Evolutionary conservation across 64 coral and sea anemone genomes (phyloP).

Genomic region (Acropora tenuis): DNA sequence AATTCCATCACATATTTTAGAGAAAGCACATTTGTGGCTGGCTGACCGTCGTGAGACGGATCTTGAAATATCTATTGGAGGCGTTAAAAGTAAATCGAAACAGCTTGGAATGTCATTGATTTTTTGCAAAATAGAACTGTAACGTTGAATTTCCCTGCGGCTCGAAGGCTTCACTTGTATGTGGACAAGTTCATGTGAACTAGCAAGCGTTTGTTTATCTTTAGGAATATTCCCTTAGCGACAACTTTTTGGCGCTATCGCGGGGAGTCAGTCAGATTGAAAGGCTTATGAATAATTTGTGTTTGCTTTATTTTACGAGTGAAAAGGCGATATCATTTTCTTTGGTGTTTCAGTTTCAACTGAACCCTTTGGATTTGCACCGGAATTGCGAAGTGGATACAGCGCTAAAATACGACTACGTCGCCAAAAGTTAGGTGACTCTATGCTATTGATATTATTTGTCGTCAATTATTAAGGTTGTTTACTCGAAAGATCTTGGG

Average conservation of each 20-base stretch:
- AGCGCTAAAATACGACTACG: neutral
- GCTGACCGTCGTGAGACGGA: neutral
- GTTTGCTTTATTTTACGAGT: neutral
- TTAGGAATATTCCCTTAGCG: neutral
- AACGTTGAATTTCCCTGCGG: neutral
- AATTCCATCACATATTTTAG: neutral
- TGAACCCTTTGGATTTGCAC: neutral
- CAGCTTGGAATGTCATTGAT: neutral
- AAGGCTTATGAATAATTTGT: neutral
- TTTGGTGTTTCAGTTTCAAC: neutral
- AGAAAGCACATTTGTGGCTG: neutral
- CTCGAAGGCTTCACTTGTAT: neutral
- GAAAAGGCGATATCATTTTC: neutral
- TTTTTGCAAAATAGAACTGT: neutral
- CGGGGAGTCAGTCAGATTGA: neutral
- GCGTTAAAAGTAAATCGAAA: neutral
- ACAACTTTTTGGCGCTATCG: slow-evolving; percentile 26
- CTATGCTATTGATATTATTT: slow-evolving; percentile 41
- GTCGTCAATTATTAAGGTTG: slow-evolving; percentile 73
- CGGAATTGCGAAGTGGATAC: neutral
- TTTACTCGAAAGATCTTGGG: slow-evolving; percentile 14
- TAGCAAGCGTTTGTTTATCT: slow-evolving; percentile 14
- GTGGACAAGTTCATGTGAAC: neutral
- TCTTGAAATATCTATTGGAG: neutral
- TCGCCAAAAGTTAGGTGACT: neutral